Evolutionary conservation across 2,113 vertebrate genomes (phyloP).

Genomic region (Jacana jacana): DNA sequence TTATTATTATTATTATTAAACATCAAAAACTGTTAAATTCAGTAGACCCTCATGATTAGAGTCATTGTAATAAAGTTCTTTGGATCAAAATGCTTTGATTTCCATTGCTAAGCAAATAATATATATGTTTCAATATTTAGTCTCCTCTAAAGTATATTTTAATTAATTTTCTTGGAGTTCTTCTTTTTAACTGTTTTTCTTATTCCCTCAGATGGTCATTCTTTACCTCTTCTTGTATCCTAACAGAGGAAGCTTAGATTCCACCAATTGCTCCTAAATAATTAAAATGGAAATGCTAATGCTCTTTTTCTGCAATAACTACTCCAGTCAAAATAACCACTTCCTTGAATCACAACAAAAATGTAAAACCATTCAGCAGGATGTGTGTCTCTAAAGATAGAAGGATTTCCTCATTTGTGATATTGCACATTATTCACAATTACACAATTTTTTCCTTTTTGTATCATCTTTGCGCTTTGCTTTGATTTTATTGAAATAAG

Average conservation of each 20-base stretch:
- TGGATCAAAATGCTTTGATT: background rate
- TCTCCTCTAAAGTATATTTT: background rate
- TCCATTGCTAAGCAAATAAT: background rate
- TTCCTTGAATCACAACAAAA: background rate
- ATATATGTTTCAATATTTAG: background rate
- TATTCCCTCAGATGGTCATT: background rate
- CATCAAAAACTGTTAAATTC: background rate
- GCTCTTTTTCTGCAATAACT: background rate
- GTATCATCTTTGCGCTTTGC: background rate
- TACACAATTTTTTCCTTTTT: background rate
- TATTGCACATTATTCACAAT: background rate
- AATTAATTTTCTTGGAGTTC: background rate
- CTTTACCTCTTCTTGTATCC: background rate
- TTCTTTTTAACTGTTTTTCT: background rate
- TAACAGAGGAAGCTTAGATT: background rate
- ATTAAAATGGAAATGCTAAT: background rate
- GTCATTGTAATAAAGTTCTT: background rate
- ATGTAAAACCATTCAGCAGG: background rate
- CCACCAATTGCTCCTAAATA: background rate
- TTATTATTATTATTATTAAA: background rate
- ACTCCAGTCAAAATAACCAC: background rate
- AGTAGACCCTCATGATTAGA: background rate
- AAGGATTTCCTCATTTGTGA: background rate
- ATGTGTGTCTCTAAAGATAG: background rate
- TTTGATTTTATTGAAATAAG: constrained; percentile 3